Base-by-base conservation (phyloP, 2,888 invertebrate genomes). In the Eilema caniola region DNA sequence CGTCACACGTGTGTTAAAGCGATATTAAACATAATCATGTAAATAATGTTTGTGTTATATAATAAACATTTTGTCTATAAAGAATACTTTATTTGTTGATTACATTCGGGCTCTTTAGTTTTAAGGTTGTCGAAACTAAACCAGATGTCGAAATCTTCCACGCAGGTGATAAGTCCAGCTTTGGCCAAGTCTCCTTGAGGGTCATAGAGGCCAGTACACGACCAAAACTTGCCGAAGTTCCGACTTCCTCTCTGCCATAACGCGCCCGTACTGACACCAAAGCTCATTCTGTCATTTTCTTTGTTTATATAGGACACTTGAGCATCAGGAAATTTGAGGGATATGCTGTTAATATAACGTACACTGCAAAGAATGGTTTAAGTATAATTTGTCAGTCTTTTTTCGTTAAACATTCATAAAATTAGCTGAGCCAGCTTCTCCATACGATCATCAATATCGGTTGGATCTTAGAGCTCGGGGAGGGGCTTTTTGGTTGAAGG, bases 41-140 rank as follows among this genome's bases (percentile, higher is more conserved):
- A 93, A 91, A 92, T 93, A 93, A 90, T 90, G 87, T 90, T 90
- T 90, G 89, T 90, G 89, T 92, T 92, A 86, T 91, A 87, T 90
- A 92, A 86, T 92, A 93, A 92, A 91, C 86, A 88, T 85, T 85
- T 89, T 83, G 76, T 79, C 84, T 87, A 79, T 78, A 85, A 75
- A 77, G 76, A 76, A 57, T 56, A 14, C 23, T 69, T 69, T 71
- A 73, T 73, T 74, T 67, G 1, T 37, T 12, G 12, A 1, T 1
- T 37, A 47, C 93, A 93, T 5, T 76, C 72, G 0, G 93, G 93
- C 71, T 93, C 93, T 47, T 84, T 86, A 56, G 89, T 76, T 85
- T 93, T 93, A 0, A 93, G 82, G 69, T 88, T 90, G 74, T 90
- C 90, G 74, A 93, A 93, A 12, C 83, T 82, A 25, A 79, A 72